These are phyloP conservation scores for Turritopsis dohrnii DNA, from an alignment of 30 jellyfish, hydroid and myxozoan genomes.

Conservation along the genomic window DNA sequence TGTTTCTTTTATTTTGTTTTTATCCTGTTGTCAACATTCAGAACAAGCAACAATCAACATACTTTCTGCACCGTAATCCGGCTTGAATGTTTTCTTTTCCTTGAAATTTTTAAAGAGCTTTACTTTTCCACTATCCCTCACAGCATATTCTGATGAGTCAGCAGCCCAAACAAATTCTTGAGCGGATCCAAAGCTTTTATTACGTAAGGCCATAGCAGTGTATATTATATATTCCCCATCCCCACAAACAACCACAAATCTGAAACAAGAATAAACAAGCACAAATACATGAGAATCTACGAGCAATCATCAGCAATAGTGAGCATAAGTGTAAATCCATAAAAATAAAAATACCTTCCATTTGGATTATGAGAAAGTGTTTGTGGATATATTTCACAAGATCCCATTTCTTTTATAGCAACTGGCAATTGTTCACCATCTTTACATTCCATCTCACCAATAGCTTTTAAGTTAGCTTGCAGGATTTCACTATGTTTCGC, in stretches of 20 bases:
- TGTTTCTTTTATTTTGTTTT: no score
- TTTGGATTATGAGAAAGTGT: slow-evolving; percentile 91
- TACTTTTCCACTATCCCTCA: slow-evolving; percentile 81
- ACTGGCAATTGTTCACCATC: slow-evolving; percentile 97
- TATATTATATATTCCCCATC: slow-evolving; percentile 96
- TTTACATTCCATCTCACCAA: slow-evolving; percentile 74
- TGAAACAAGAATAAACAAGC: slow-evolving; percentile 17
- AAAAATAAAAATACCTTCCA: slow-evolving; percentile 87
- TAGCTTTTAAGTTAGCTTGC: slow-evolving; percentile 87
- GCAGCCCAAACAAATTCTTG: slow-evolving; percentile 99
- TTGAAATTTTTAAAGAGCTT: slow-evolving; percentile 84
- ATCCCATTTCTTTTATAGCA: slow-evolving; percentile 95
- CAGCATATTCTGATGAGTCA: slow-evolving; percentile 99
- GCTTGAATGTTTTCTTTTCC: slow-evolving; percentile 92
- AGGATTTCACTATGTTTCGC: slow-evolving; percentile 92
- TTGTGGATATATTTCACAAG: slow-evolving; percentile 98
- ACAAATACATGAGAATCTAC: background rate
- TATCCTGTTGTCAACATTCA: background rate
- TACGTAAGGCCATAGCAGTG: slow-evolving; percentile 99
- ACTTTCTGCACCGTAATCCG: slow-evolving; percentile 97
- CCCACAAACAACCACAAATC: slow-evolving; percentile 98
- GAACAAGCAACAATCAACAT: background rate
- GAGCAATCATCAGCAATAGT: no score
- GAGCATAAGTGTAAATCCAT: no score
- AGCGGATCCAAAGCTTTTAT: slow-evolving; percentile 92